Base-by-base conservation (phyloP, 1,140 invertebrate species). In the Eumaeus atala region DNA sequence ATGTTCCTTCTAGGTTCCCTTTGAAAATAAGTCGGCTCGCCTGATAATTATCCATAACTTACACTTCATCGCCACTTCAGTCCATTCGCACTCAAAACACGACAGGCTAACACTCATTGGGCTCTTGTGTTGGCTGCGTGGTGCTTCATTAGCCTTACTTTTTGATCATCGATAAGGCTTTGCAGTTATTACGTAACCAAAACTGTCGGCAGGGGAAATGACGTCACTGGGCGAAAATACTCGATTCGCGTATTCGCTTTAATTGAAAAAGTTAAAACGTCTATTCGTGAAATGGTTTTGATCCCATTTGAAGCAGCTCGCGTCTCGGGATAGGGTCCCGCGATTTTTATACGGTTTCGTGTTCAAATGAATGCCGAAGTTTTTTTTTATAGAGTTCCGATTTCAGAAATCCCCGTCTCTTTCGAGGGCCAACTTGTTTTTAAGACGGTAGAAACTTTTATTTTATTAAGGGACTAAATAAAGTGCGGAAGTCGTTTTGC, bases 261-360 rank as follows among this genome's bases (percentile, higher is more conserved):
- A 80, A 80, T 80, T 83, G 79, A 81, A 83, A 83, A 83, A 81
- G 80, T 84, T 84, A 77, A 79, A 84, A 76, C 70, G 74, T 42
- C 68, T 72, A 74, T 76, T 73, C 64, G 65, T 63, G 61, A 65
- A 65, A 75, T 67, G 68, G 47, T 48, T 36, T 48, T 53, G 54
- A 47, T 59, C 54, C 54, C 54, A 48, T 58, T 58, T 58, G 54
- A 49, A 16, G 33, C 55, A 54, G 33, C 35, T 10, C 49, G 56
- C 61, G 48, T 63, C 64, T 59, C 56, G 53, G 53, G 56, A 58
- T 58, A 53, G 61, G 56, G 57, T 54, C 51, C 48, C 49, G 35
- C 54, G 42, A 55, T 56, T 63, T 67, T 70, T 61, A 60, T 59
- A 44, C 62, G 58, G 35, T 37, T 62, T 59, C 17, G 49, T 14